phyloP scores from a whole-genome alignment of 2,888 invertebrate species.

The Leucozona laternaria region DNA sequence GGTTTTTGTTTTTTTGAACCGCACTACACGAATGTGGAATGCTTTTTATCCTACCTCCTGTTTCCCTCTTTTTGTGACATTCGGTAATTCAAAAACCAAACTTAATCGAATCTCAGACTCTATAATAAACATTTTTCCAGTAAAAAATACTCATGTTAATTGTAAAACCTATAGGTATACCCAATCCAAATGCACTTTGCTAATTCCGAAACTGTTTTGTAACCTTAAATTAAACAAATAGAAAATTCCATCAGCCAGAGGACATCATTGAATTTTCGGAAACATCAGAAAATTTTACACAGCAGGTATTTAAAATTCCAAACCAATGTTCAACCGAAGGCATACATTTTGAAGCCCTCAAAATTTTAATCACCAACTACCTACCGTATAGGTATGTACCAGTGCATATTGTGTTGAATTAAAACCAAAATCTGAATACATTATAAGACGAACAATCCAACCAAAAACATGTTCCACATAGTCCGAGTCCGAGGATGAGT shows the following conservation, averaged over 20 bases:
- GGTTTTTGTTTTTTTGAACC: no score
- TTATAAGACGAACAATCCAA: slow-evolving; percentile 29
- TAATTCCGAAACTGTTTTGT: not conserved
- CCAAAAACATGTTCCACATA: slow-evolving; percentile 28
- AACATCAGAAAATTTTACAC: not conserved
- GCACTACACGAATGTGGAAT: no score
- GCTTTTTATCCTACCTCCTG: no score
- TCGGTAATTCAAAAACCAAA: no score
- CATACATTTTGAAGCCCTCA: not conserved
- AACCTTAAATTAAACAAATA: not conserved
- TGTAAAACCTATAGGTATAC: not conserved
- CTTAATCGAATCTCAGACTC: no score
- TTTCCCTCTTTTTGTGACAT: no score
- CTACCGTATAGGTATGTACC: no score
- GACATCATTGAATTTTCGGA: slow-evolving; percentile 1
- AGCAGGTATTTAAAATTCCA: slow-evolving; percentile 3
- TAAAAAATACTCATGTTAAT: no score
- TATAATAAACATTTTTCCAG: no score
- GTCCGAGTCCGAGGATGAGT: not conserved
- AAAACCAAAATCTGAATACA: slow-evolving; percentile 30
- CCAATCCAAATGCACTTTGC: not conserved
- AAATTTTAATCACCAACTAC: slow-evolving; percentile 6
- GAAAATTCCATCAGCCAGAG: not conserved
- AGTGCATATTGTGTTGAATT: slow-evolving; percentile 15
- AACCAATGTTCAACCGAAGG: not conserved